phyloP scores from a whole-genome alignment of 2,888 invertebrate species.

The Empis stercorea region DNA sequence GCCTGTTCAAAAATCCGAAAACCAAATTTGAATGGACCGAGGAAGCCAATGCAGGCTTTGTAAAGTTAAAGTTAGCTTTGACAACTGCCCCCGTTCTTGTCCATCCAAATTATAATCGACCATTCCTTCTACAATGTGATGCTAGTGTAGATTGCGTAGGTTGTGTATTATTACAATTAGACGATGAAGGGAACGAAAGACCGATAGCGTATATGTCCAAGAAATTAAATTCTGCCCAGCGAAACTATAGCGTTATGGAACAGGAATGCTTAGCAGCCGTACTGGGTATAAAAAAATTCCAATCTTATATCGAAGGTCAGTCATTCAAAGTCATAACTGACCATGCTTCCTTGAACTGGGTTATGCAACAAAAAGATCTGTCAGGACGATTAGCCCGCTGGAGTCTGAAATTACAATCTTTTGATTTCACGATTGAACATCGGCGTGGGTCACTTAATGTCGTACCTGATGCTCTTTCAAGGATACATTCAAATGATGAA shows the following conservation, averaged over 20 bases:
- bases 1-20: slow-evolving; percentile 2
- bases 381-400: no score
- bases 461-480: slow-evolving; percentile 13
- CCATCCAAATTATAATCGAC: slow-evolving; percentile 7
- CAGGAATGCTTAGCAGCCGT: slow-evolving; percentile 8
- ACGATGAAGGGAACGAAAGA: slow-evolving; percentile 7
- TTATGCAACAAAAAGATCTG: no score
- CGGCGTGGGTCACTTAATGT: no score
- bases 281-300: no score
- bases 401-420: no score
- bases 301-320: no score
- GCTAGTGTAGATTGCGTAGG: slow-evolving; percentile 6
- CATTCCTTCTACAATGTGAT: background rate
- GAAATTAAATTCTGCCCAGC: no score
- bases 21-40: slow-evolving; percentile 1
- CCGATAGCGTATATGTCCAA: slow-evolving; percentile 7
- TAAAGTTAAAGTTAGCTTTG: background rate
- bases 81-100: slow-evolving; percentile 1
- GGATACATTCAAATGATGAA: background rate
- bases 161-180: slow-evolving; percentile 10
- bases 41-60: slow-evolving; percentile 3
- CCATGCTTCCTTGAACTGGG: no score
- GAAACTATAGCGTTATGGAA: no score
- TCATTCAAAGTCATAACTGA: no score
- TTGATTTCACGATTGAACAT: no score